These are phyloP conservation scores for Sinocyclocheilus anophthalmus DNA, from an alignment of 2,113 vertebrate genomes.

Conservation along the genomic window DNA sequence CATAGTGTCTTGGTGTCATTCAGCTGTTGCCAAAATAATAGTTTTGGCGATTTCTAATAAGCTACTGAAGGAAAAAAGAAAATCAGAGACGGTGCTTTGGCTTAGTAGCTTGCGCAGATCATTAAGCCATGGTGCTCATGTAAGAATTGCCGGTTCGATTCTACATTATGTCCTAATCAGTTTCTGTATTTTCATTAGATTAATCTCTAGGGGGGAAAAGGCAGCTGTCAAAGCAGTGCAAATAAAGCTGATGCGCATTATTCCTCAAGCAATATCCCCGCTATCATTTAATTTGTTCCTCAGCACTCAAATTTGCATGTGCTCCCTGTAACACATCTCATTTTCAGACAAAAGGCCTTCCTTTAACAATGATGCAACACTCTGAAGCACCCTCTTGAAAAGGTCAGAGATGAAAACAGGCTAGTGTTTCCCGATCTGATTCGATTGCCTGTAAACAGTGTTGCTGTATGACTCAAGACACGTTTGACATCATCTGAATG, in stretches of 20 bases:
- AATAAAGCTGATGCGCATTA: slow-evolving; percentile 5
- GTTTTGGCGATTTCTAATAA: neutral
- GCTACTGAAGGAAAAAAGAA: neutral
- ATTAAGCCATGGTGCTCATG: neutral
- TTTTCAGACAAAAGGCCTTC: slow-evolving; percentile 18
- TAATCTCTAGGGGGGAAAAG: slow-evolving; percentile 49
- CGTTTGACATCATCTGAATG: slow-evolving; percentile 14
- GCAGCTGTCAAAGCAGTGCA: neutral
- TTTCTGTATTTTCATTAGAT: slow-evolving; percentile 37
- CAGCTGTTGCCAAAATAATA: neutral
- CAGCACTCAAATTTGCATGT: slow-evolving; percentile 13
- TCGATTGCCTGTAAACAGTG: slow-evolving; percentile 23
- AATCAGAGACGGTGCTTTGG: neutral
- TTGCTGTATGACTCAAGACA: neutral
- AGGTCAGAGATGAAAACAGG: slow-evolving; percentile 17
- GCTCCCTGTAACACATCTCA: slow-evolving; percentile 1
- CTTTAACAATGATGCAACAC: slow-evolving; percentile 23
- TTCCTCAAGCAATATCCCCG: neutral
- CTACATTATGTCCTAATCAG: neutral
- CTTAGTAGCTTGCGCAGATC: neutral
- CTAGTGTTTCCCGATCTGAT: slow-evolving; percentile 6
- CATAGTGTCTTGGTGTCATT: neutral
- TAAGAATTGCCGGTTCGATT: neutral
- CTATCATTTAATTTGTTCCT: slow-evolving; percentile 30
- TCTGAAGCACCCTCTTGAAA: slow-evolving; percentile 19